Evolutionary conservation across 2,113 vertebrate genomes (phyloP).

Genomic region (Ramphastos sulfuratus): DNA sequence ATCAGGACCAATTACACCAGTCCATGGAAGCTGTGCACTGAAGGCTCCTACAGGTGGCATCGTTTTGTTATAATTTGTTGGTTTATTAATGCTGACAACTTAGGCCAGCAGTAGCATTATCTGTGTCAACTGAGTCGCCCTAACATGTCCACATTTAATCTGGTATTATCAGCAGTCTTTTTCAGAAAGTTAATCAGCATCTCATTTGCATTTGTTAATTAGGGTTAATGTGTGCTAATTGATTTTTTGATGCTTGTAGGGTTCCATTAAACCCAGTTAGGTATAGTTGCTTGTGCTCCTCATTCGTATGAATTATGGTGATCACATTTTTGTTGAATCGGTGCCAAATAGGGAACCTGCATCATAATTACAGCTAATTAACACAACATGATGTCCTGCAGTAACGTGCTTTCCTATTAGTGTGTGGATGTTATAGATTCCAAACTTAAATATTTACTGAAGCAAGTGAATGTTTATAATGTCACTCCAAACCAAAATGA

Average conservation of each 20-base stretch:
- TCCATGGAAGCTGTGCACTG: neutral
- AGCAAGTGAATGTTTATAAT: neutral
- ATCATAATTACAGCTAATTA: conserved; percentile 91
- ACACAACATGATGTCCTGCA: conserved; percentile 68
- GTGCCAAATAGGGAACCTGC: conserved; percentile 75
- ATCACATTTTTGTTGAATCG: conserved; percentile 80
- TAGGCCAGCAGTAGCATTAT: conserved; percentile 72
- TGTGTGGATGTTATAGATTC: conserved; percentile 69
- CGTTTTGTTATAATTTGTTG: conserved; percentile 66
- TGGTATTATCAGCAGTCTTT: conserved; percentile 70
- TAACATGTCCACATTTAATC: conserved; percentile 79
- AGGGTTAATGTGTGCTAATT: conserved; percentile 86
- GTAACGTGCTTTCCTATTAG: conserved; percentile 69
- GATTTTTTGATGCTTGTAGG: conserved; percentile 85
- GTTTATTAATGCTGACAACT: conserved; percentile 77
- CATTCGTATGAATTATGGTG: conserved; percentile 79
- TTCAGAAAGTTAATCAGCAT: conserved; percentile 88
- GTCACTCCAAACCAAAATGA: neutral
- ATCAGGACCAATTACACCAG: neutral
- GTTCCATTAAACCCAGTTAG: conserved; percentile 83
- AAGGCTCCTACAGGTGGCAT: conserved; percentile 67
- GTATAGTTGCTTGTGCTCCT: conserved; percentile 76
- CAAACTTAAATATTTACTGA: conserved; percentile 63
- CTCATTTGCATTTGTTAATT: conserved; percentile 91
- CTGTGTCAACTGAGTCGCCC: conserved; percentile 81